Evolutionary conservation across 2,113 vertebrate genomes (phyloP).

Genomic region (Benthochromis sp.): DNA sequence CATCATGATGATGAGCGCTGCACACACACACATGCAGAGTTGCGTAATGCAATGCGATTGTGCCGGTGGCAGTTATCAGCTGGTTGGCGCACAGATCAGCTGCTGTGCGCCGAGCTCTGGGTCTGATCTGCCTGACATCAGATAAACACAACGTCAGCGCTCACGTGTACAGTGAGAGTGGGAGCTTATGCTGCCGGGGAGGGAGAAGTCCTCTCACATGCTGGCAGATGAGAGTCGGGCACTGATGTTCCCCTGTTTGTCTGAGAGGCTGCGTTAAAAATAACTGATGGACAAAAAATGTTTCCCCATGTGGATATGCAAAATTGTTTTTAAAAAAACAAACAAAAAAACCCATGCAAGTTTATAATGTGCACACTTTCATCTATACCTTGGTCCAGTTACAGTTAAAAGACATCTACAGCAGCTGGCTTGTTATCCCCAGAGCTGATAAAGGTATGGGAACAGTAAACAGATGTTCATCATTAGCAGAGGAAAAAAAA

Average conservation of each 20-base stretch:
- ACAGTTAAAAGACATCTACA: background rate
- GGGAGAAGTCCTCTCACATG: background rate
- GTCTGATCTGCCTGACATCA: conserved; percentile 31
- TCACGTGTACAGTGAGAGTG: conserved; percentile 32
- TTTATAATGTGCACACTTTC: background rate
- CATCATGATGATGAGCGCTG: background rate
- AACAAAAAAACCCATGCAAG: background rate
- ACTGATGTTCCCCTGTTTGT: background rate
- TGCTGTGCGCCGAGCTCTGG: background rate
- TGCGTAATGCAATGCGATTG: conserved; percentile 22
- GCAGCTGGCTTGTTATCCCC: conserved; percentile 46
- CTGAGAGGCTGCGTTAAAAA: background rate
- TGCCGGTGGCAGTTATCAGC: conserved; percentile 28
- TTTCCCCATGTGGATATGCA: background rate
- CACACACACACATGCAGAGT: background rate
- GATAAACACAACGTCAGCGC: conserved; percentile 27
- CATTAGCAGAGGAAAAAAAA: conserved; percentile 13
- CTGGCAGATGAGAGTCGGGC: background rate
- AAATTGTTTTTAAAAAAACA: background rate
- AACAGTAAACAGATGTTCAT: conserved; percentile 52
- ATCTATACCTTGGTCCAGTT: fast-evolving
- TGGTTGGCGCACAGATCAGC: background rate
- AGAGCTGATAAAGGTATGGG: background rate
- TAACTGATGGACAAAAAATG: background rate
- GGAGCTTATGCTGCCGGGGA: background rate